Evolutionary conservation across 2,888 invertebrate species (phyloP), one percentile per base, ranked within the genome.

Genomic region (Pandemis corylana): DNA sequence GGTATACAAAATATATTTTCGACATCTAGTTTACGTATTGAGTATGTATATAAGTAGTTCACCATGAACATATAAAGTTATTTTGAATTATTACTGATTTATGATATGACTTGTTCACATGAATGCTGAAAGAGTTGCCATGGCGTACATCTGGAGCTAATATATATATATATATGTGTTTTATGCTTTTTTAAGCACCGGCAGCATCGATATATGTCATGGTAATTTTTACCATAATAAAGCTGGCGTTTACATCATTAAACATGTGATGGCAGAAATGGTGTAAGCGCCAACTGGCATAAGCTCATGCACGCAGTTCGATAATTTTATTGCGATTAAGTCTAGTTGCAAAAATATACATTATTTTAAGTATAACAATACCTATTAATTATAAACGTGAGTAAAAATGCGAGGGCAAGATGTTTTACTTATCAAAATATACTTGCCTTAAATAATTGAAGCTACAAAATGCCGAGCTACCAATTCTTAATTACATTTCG

Each of bases 351-450:
- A 65, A 69, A 66, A 69, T 69, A 69, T 69, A 74, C 15, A 59
- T n/a, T 64, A 46, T 65, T 66, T 53, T 6, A n/a, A 15, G 15
- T 28, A 67, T 59, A 12, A n/a, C 49, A 46, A 49, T 49, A 20
- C 53, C 64, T 68, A 67, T 3, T 20, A 9, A 20, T n/a, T 56
- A 12, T 42, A 36, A 61, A 70, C 20, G 51, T 44, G 20, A 66
- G 51, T 61, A 15, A 62, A 65, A 75, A 62, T 66, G 70, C 64
- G 36, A 62, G 44, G 70, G 74, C 74, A 70, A 75, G 74, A 70
- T 41, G 15, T 66, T 74, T 70, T 44, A 13, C 13, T 28, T 44
- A 41, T 15, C 7, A 68, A 56, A 46, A 56, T 56, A 68, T 63
- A 53, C 64, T 72, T 59, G 64, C 56, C 64, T 68, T 64, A 56